Conservation (phyloP, 1,140 invertebrate genomes). For the Nephotettix cincticeps region DNA sequence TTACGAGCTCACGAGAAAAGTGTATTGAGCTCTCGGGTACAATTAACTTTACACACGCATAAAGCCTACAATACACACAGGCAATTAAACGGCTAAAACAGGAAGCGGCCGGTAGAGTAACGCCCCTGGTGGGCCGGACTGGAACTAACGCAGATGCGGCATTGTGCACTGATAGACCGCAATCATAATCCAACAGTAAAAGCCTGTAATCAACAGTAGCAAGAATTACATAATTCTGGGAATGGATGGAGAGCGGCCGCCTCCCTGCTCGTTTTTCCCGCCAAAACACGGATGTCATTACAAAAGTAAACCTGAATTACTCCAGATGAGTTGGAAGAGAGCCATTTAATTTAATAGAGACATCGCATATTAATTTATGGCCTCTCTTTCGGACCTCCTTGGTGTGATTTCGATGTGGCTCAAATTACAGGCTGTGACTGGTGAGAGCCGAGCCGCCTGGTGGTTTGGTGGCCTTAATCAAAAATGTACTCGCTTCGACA, state of each 20-base stretch:
- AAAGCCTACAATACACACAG: too few species aligned
- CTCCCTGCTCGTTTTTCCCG: not conserved
- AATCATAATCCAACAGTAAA: constrained; percentile 11
- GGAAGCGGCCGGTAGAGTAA: too few species aligned
- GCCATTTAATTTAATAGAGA: constrained; percentile 17
- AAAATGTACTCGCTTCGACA: too few species aligned
- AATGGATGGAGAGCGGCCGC: constrained; percentile 12
- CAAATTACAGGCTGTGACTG: not conserved
- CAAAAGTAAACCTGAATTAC: constrained; percentile 18
- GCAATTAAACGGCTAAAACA: too few species aligned
- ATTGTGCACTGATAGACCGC: not conserved
- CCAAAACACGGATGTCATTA: constrained; percentile 22
- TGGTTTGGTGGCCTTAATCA: too few species aligned
- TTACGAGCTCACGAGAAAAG: too few species aligned
- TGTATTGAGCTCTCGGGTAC: too few species aligned
- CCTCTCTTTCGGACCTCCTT: not conserved
- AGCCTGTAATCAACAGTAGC: constrained; percentile 16
- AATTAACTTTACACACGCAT: too few species aligned
- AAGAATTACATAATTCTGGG: constrained; percentile 16
- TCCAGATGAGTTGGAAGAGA: not conserved
- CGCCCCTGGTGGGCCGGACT: not conserved
- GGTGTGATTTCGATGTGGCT: not conserved
- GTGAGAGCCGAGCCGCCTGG: too few species aligned
- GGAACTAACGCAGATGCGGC: constrained; percentile 6
- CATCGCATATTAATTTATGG: constrained; percentile 21